Evolutionary conservation across 2,888 invertebrate species (phyloP).

Genomic region (Andrena bicolor): DNA sequence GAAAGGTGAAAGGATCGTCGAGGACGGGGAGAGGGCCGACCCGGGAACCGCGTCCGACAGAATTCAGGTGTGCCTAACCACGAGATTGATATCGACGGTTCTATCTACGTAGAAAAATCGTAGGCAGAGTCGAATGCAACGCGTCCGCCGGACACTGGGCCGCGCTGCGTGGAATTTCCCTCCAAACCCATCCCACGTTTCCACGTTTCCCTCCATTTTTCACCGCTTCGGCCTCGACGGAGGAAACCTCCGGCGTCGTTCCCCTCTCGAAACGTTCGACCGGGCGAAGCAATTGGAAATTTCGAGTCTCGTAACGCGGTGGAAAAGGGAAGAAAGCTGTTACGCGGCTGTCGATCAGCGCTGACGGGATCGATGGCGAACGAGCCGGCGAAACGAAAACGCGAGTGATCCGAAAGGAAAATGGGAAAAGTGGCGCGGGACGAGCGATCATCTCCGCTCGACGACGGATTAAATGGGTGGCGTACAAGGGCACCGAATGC

Average conservation of each 20-base stretch:
- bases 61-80: constrained; percentile 67
- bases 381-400: background rate
- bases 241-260: background rate
- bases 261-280: constrained; percentile 2
- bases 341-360: constrained; percentile 5
- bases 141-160: constrained; percentile 31
- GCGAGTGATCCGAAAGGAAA: constrained; percentile 31
- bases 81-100: constrained; percentile 66
- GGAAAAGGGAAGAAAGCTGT: constrained; percentile 1
- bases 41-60: constrained; percentile 36
- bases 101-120: constrained; percentile 54
- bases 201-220: background rate
- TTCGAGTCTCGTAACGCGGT: background rate
- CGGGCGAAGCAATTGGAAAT: constrained; percentile 23
- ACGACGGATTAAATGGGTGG: constrained; percentile 37
- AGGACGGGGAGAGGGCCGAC: constrained; percentile 53
- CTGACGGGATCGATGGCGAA: constrained; percentile 7
- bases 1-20: constrained; percentile 80
- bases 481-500: constrained; percentile 56
- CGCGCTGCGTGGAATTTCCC: constrained; percentile 25
- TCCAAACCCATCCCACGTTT: background rate
- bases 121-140: constrained; percentile 38
- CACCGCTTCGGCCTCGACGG: background rate
- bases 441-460: constrained; percentile 29
- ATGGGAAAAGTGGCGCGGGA: background rate